Conservation (phyloP, 92 coral and sea anemone genomes). For the Porites lobata region DNA sequence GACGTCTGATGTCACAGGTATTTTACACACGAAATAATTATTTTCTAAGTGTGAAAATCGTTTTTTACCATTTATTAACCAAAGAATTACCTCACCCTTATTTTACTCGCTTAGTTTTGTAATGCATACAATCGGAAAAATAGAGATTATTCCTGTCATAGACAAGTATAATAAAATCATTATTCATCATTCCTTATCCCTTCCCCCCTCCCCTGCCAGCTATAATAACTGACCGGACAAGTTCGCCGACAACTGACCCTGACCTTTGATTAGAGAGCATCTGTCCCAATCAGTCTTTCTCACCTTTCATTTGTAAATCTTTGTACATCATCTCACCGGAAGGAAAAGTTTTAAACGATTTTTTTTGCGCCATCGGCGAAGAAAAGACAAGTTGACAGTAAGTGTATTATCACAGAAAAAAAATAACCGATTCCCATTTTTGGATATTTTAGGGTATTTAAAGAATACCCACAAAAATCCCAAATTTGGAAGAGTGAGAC, state of each 20-base stretch:
- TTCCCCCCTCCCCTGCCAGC: conserved; percentile 42
- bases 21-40: too few relatives aligned
- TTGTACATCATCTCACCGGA: conserved; percentile 13
- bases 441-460: too few relatives aligned
- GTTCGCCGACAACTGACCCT: conserved; percentile 44
- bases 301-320: conserved; percentile 22
- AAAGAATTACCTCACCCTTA: conserved; percentile 5
- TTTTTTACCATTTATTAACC: neutral
- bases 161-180: conserved; percentile 41
- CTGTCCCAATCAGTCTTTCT: conserved; percentile 34
- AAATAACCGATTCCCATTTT: too few relatives aligned
- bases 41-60: neutral
- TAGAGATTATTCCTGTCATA: conserved; percentile 34
- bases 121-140: conserved; percentile 1
- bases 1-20: too few relatives aligned
- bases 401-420: neutral
- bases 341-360: neutral
- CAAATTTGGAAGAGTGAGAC: too few relatives aligned
- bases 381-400: neutral
- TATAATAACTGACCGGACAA: conserved; percentile 31
- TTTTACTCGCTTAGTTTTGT: too few relatives aligned
- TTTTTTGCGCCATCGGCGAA: neutral
- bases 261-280: conserved; percentile 55
- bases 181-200: neutral
- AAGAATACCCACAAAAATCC: too few relatives aligned